Conservation (phyloP, 2,113 vertebrate species). For the Hucho hucho region DNA sequence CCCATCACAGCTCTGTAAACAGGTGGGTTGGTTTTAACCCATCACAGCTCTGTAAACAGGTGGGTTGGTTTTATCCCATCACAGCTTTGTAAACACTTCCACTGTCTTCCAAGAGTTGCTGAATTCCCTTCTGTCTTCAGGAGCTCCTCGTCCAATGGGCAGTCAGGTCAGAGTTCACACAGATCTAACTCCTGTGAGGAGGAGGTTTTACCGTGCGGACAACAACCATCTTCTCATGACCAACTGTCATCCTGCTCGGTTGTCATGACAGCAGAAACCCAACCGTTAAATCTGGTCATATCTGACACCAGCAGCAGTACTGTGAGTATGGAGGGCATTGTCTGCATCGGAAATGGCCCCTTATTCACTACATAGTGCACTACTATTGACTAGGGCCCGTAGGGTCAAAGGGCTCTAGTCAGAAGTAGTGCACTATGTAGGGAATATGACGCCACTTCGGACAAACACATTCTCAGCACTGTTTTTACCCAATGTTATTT, state of each 20-base stretch:
- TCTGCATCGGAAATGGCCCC: background rate
- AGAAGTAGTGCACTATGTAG: background rate
- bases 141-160: background rate
- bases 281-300: conserved; percentile 44
- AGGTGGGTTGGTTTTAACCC: background rate
- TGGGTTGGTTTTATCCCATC: background rate
- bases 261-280: conserved; percentile 43
- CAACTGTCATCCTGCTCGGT: conserved; percentile 35
- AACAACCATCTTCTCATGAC: conserved; percentile 14
- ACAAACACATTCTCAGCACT: no score
- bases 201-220: background rate
- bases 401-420: background rate
- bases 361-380: background rate
- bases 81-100: background rate
- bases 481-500: no score
- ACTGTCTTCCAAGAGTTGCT: background rate
- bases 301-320: conserved; percentile 33
- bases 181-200: conserved; percentile 28
- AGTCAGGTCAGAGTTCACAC: background rate
- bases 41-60: background rate
- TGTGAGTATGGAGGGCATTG: conserved; percentile 1
- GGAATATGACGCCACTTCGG: background rate
- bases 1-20: no score
- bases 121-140: background rate
- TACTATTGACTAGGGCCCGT: background rate